phyloP scores from a whole-genome alignment of 2,888 invertebrate species.

The Apantesis nais region DNA sequence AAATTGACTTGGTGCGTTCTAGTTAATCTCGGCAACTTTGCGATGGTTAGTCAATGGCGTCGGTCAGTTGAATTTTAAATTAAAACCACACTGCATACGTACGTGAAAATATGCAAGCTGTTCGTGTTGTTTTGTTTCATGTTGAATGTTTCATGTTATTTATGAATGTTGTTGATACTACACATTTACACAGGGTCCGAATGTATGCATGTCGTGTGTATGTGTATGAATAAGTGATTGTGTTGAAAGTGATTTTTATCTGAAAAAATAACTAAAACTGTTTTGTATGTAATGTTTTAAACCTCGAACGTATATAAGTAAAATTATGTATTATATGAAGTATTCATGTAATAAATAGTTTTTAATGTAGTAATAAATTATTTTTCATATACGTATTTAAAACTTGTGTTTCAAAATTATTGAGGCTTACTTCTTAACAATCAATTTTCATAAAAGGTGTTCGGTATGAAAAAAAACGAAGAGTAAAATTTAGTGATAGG shows the following conservation, averaged over 20 bases:
- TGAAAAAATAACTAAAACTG: not conserved
- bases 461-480: no score
- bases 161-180: not conserved
- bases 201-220: not conserved
- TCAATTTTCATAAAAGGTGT: no score
- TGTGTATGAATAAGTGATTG: not conserved
- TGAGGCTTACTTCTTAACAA: no score
- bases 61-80: slow-evolving; percentile 36
- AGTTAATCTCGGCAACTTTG: slow-evolving; percentile 29
- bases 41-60: slow-evolving; percentile 23
- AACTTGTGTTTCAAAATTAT: no score
- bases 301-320: no score
- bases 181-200: not conserved
- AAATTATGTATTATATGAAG: no score
- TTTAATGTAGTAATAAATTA: no score
- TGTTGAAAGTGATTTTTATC: not conserved
- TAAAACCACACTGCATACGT: slow-evolving; percentile 21
- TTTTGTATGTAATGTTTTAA: not conserved
- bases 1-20: slow-evolving; percentile 32
- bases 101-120: slow-evolving; percentile 13
- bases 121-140: not conserved
- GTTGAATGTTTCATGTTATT: not conserved
- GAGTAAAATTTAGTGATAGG: no score
- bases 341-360: no score
- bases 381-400: no score